These are phyloP conservation scores for Pheosia tremula DNA, from an alignment of 2,888 invertebrate species.

Conservation along the genomic window DNA sequence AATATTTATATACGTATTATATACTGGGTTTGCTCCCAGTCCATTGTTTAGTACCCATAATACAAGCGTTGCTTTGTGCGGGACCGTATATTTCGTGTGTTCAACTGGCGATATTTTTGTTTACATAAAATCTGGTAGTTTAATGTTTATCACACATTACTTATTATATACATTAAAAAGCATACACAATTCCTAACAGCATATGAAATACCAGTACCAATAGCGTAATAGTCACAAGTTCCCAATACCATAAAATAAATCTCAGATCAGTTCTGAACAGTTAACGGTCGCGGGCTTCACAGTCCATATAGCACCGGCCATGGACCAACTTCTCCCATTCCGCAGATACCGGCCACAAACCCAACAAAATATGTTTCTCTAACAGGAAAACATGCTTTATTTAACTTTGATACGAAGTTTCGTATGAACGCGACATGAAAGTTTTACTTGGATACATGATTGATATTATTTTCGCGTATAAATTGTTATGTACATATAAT, in stretches of 20 bases:
- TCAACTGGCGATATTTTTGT: too few relatives aligned
- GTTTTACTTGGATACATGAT: not conserved
- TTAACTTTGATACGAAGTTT: slow-evolving; percentile 18
- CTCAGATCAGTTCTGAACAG: slow-evolving; percentile 28
- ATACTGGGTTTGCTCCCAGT: too few relatives aligned
- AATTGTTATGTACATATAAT: too few relatives aligned
- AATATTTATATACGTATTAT: too few relatives aligned
- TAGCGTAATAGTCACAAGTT: slow-evolving; percentile 16
- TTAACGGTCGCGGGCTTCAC: slow-evolving; percentile 26
- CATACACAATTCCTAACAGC: not conserved
- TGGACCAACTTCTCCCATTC: slow-evolving; percentile 31
- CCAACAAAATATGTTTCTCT: slow-evolving; percentile 32
- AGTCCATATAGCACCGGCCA: slow-evolving; percentile 30
- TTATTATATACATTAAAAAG: too few relatives aligned
- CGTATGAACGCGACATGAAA: not conserved
- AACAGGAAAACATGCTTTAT: slow-evolving; percentile 26
- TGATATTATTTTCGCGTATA: too few relatives aligned
- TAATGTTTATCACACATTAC: too few relatives aligned
- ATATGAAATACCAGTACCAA: not conserved
- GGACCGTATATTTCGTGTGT: too few relatives aligned
- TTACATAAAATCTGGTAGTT: too few relatives aligned
- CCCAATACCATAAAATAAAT: slow-evolving; percentile 35
- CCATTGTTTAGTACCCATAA: too few relatives aligned
- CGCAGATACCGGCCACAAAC: slow-evolving; percentile 18
- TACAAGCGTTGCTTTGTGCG: too few relatives aligned